phyloP scores from a whole-genome alignment of 2,797 vertebrate genomes.

The Monodelphis domestica region DNA sequence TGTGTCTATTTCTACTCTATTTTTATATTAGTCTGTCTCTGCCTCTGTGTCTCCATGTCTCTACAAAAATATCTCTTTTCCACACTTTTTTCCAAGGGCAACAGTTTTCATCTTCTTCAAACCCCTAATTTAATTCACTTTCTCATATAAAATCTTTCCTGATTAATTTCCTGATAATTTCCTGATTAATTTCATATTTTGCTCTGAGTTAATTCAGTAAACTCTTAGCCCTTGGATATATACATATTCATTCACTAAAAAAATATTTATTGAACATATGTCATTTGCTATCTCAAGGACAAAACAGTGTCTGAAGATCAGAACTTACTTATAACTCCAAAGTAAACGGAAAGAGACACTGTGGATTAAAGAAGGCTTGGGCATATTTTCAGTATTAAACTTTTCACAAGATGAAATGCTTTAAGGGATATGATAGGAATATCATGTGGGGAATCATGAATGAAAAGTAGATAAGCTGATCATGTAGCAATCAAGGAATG shows the following conservation, averaged over 20 bases:
- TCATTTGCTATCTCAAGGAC: not conserved
- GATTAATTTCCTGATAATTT: not conserved
- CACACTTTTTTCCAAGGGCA: not conserved
- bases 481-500: not conserved
- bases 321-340: not conserved
- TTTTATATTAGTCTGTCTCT: not conserved
- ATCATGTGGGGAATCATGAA: not conserved
- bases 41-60: no score
- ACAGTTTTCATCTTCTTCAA: not conserved
- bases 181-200: not conserved
- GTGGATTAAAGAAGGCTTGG: not conserved
- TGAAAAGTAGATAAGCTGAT: not conserved
- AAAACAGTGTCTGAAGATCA: not conserved
- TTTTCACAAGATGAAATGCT: not conserved
- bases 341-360: not conserved
- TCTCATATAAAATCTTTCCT: not conserved
- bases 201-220: not conserved
- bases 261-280: slow-evolving; percentile 24
- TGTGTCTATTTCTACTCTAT: no score
- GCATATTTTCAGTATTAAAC: not conserved
- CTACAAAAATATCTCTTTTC: not conserved
- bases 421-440: not conserved
- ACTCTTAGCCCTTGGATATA: not conserved
- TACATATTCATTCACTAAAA: slow-evolving; percentile 32
- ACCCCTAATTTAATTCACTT: not conserved